Base-by-base conservation (phyloP, 2,797 vertebrate species). In the Pseudochaenichthys georgianus region DNA sequence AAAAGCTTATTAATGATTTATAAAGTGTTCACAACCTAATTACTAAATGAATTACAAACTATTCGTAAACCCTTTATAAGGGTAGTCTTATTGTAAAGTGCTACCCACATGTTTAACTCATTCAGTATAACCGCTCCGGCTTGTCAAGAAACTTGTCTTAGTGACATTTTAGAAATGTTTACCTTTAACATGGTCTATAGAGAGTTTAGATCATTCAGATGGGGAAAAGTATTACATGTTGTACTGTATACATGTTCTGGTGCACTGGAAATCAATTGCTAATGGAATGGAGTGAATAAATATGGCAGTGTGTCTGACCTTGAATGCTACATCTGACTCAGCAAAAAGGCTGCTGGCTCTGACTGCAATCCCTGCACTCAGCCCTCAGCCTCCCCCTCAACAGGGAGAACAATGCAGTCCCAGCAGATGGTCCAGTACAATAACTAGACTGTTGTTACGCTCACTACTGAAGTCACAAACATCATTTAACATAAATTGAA, bases 391-490 rank as follows among this genome's bases (percentile, higher is more conserved):
- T 41, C 41, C 43, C 41, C 55, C 21, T 77, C 76, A 67, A 75
- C 60, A 51, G 57, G 71, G 78, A 73, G 58, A 75, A 52, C 63
- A 54, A 42, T 61, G 74, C 75, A 69, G 45, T 73, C 71, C 72
- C 59, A 58, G 67, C 69, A 77, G 81, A 87, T 70, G 78, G 78
- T 84, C 81, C 71, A 70, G 84, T 82, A 64, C 75, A 84, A 70
- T 80, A 75, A 48, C 75, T 87, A 68, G 81, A 72, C 75, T 77
- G 73, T 63, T 81, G 73, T 79, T 83, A 83, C 59, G 31, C 73
- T 71, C 48, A 72, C 77, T 76, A 89, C 87, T 68, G 77, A 79
- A 90, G 87, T 77, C 85, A 87, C 79, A 88, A n/a, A n/a, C n/a
- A n/a, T n/a, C n/a, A n/a, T n/a, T n/a, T n/a, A n/a, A 85, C 41